These are phyloP conservation scores for Tethya wilhelma DNA, from an alignment of 37 sponge, comb jelly and placozoan species.

Conservation along the genomic window DNA sequence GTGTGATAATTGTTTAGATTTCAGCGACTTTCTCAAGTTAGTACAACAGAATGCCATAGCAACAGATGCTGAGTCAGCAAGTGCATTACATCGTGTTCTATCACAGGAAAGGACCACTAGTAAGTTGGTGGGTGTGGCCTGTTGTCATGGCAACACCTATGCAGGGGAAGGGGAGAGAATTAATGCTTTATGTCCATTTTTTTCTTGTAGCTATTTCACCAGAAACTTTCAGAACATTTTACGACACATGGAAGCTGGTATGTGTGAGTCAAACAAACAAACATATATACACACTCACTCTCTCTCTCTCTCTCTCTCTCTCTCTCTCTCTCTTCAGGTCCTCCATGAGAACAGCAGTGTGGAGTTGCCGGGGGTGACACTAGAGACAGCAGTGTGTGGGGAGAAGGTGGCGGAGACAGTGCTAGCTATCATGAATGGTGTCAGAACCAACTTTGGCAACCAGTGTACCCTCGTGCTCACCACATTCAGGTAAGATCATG, in stretches of 20 bases:
- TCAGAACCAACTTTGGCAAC: slow-evolving; percentile 26
- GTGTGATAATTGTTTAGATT: slow-evolving; percentile 8
- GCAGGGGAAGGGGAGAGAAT: not conserved
- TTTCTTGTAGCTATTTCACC: slow-evolving; percentile 18
- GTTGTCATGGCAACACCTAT: not conserved
- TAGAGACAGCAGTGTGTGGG: slow-evolving; percentile 31
- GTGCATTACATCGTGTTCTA: slow-evolving; percentile 33
- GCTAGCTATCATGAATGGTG: slow-evolving; percentile 7
- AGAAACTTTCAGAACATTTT: slow-evolving; percentile 37
- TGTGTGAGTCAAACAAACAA: not conserved
- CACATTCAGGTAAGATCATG: slow-evolving; percentile 49
- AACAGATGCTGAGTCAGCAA: slow-evolving; percentile 62
- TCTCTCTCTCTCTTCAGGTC: not conserved
- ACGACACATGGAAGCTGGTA: slow-evolving; percentile 57
- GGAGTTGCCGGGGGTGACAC: slow-evolving; percentile 16
- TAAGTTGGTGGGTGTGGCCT: not conserved
- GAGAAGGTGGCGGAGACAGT: slow-evolving; percentile 14
- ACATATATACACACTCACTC: not conserved
- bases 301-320: not conserved
- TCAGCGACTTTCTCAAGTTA: slow-evolving; percentile 40
- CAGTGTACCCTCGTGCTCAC: slow-evolving; percentile 39
- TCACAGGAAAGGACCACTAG: slow-evolving; percentile 32
- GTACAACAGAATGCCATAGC: slow-evolving; percentile 51
- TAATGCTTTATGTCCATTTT: not conserved
- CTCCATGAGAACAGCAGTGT: slow-evolving; percentile 3